phyloP scores from a whole-genome alignment of 64 coral and sea anemone genomes.

The Hydrozoanthus tunicans region DNA sequence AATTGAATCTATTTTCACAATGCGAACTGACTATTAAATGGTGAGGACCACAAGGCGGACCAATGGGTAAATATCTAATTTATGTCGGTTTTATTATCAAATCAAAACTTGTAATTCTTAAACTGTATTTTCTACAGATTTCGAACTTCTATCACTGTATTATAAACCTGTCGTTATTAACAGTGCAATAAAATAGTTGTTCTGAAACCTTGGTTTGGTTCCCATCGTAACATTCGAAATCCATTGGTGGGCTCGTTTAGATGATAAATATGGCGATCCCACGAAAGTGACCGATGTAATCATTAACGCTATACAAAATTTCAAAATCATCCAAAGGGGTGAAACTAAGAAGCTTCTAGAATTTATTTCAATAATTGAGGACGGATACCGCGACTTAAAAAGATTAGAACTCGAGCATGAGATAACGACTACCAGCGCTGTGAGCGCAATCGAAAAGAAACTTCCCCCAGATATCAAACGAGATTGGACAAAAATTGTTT shows the following conservation, averaged over 20 bases:
- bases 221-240: too few species aligned
- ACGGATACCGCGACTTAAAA: conserved; percentile 17
- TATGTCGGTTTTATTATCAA: too few species aligned
- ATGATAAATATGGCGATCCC: neutral
- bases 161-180: too few species aligned
- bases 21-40: too few species aligned
- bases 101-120: too few species aligned
- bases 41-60: too few species aligned
- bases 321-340: neutral
- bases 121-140: too few species aligned
- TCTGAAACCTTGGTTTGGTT: too few species aligned
- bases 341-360: conserved; percentile 6
- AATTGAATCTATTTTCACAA: too few species aligned
- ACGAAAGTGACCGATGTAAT: conserved; percentile 1
- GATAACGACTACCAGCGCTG: conserved; percentile 16
- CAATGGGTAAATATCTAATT: too few species aligned
- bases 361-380: conserved; percentile 3
- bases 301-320: neutral
- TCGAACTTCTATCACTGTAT: too few species aligned
- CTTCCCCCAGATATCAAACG: neutral
- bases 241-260: neutral
- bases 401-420: conserved; percentile 10
- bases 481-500: conserved; percentile 3
- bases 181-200: too few species aligned
- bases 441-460: conserved; percentile 10